Percentiles rank a stretch among this genome's conserved stretches.
Conservation (phyloP, 2,888 invertebrate genomes). For the Drosophila nr. fundita region DNA sequence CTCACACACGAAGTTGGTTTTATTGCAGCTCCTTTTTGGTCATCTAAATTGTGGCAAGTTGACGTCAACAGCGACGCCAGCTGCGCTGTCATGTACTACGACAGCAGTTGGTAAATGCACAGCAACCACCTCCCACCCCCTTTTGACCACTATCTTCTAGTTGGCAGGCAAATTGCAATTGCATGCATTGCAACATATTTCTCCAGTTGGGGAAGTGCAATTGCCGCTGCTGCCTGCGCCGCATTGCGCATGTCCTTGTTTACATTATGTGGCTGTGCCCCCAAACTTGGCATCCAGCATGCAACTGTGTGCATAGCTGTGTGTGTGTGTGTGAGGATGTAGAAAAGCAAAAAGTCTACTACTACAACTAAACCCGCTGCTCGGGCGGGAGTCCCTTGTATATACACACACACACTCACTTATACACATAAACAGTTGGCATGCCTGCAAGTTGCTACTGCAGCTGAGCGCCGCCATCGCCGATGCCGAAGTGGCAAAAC, state of each 20-base stretch:
- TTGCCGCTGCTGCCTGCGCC: constrained; percentile 18
- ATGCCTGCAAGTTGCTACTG: constrained; percentile 45
- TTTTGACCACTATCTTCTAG: constrained; percentile 69
- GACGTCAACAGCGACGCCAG: constrained; percentile 55
- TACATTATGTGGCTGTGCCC: constrained; percentile 72
- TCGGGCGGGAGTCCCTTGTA: constrained; percentile 13
- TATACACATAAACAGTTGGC: constrained; percentile 7
- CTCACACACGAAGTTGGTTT: constrained; percentile 38
- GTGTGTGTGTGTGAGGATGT: constrained; percentile 54
- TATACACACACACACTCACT: constrained; percentile 5
- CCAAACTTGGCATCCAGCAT: constrained; percentile 44
- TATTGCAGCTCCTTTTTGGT: constrained; percentile 64
- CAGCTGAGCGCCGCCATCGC: constrained; percentile 60
- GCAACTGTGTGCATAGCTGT: constrained; percentile 39
- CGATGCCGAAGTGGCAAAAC: constrained; percentile 22
- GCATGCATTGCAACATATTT: constrained; percentile 68
- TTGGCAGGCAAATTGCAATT: constrained; percentile 76
- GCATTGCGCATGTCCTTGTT: constrained; percentile 78
- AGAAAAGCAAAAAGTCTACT: constrained; percentile 78
- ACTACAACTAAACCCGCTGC: constrained; percentile 67
- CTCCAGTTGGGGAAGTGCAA: constrained; percentile 75
- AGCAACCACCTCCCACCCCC: neutral
- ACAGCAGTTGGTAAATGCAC: constrained; percentile 45
- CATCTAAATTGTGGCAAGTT: constrained; percentile 79
- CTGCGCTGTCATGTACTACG: constrained; percentile 45